Percentiles rank a stretch among this genome's conserved stretches.
Conservation (phyloP, 2,888 invertebrate genomes). For the Dysmachus trigonus region DNA sequence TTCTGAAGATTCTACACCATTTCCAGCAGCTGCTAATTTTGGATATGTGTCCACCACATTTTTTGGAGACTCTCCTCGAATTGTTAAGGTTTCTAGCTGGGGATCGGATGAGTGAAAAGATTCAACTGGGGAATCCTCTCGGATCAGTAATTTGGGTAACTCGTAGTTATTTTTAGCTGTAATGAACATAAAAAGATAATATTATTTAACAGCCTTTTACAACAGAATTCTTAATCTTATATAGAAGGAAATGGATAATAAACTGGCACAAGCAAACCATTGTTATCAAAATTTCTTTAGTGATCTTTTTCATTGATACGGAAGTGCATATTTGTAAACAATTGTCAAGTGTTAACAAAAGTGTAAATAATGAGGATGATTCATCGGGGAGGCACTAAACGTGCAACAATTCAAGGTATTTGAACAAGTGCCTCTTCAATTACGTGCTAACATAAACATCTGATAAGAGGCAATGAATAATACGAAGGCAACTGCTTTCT, state of each 20-base stretch:
- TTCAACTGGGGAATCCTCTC: conserved; percentile 53
- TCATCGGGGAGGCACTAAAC: neutral
- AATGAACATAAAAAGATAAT: conserved; percentile 17
- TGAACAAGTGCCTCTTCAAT: neutral
- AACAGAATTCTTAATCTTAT: neutral
- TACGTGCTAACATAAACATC: neutral
- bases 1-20: conserved; percentile 30
- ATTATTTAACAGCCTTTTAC: neutral
- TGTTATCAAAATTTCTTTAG: neutral
- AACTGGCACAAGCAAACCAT: neutral
- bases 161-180: conserved; percentile 52
- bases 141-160: conserved; percentile 52
- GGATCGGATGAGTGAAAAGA: conserved; percentile 51
- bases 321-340: neutral
- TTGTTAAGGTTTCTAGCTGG: conserved; percentile 51
- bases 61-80: conserved; percentile 51
- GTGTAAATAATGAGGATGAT: neutral
- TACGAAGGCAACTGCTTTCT: neutral
- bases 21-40: conserved; percentile 37
- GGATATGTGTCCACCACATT: conserved; percentile 47
- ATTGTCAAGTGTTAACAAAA: neutral
- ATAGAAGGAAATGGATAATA: neutral
- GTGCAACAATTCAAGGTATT: neutral
- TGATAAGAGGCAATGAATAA: neutral
- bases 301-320: neutral